Evolutionary conservation across 2,113 vertebrate species (phyloP).

Genomic region (Rhinichthys klamathensis): DNA sequence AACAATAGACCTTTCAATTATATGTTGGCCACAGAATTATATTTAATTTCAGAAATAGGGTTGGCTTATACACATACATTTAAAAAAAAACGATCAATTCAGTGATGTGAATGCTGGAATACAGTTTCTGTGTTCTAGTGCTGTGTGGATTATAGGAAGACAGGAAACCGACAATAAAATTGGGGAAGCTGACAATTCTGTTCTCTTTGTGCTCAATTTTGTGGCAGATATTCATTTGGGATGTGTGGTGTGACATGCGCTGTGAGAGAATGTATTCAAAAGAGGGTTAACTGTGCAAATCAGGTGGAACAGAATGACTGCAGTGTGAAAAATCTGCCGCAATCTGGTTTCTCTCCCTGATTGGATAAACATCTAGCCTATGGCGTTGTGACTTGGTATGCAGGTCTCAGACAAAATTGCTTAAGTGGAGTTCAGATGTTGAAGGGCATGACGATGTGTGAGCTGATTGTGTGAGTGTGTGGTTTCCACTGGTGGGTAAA

Average conservation of each 20-base stretch:
- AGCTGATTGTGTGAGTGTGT: constrained; percentile 31
- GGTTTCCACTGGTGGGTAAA: constrained; percentile 20
- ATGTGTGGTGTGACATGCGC: constrained; percentile 26
- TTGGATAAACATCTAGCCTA: constrained; percentile 44
- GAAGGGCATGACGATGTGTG: constrained; percentile 14
- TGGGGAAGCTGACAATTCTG: neutral
- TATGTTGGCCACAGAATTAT: neutral
- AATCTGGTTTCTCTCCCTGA: constrained; percentile 40
- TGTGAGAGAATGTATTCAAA: constrained; percentile 34
- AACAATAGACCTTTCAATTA: neutral
- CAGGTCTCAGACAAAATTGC: constrained; percentile 25
- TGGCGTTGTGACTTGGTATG: constrained; percentile 40
- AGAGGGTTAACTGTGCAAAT: constrained; percentile 51
- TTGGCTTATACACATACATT: neutral
- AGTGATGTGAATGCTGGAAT: neutral
- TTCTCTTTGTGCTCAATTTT: constrained; percentile 43
- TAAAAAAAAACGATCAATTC: neutral
- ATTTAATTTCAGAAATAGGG: neutral
- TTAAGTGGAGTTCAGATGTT: constrained; percentile 26
- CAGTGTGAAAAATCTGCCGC: constrained; percentile 49
- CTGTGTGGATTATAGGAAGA: neutral
- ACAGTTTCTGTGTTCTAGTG: neutral
- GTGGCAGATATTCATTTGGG: constrained; percentile 35
- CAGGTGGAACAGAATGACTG: constrained; percentile 54
- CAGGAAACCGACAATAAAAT: constrained; percentile 24